These are phyloP conservation scores for Orchestia grillus DNA, from an alignment of 1,140 invertebrate genomes.

Conservation along the genomic window DNA sequence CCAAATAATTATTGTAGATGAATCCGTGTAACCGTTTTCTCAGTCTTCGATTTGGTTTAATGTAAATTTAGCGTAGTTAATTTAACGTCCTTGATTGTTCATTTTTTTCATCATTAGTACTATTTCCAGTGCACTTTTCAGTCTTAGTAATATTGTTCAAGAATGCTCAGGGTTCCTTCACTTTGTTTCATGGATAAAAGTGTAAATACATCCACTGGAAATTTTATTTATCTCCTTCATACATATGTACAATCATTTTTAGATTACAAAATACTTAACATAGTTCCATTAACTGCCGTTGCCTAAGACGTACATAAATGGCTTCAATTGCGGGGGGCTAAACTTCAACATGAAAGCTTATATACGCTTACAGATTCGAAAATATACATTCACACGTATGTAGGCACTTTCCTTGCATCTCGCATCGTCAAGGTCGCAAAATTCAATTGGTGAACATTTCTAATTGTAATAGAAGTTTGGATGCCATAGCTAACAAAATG, in stretches of 20 bases:
- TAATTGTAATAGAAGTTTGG: too few species aligned
- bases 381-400: too few species aligned
- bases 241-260: background rate
- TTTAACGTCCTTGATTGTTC: background rate
- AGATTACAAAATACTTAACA: too few species aligned
- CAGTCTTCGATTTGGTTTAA: background rate
- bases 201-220: background rate
- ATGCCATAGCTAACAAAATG: too few species aligned
- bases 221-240: background rate
- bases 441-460: too few species aligned
- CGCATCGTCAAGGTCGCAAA: too few species aligned
- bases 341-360: too few species aligned
- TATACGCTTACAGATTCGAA: too few species aligned
- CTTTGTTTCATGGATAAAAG: background rate
- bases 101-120: background rate
- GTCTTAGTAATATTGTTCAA: background rate
- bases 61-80: background rate
- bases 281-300: too few species aligned
- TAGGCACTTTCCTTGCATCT: too few species aligned
- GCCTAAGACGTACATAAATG: too few species aligned
- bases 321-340: too few species aligned
- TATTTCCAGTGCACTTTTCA: background rate
- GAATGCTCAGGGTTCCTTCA: background rate
- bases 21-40: background rate
- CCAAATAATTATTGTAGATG: background rate